Conservation (phyloP, 2,888 invertebrate genomes). For the Brachypterus glaber region DNA sequence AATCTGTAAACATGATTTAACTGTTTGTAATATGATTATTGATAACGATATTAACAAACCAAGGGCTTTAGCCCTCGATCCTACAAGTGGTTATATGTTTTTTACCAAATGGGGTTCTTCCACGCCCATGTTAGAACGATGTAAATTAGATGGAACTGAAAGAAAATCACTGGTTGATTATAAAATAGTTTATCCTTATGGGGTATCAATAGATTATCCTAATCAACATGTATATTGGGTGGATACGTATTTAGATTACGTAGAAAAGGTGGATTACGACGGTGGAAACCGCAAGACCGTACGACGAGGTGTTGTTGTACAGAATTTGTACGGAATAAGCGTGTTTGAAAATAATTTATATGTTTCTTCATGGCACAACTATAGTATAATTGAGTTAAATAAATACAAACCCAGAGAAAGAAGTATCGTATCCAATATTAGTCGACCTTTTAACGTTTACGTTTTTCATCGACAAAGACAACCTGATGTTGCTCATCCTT, state of each 20-base stretch:
- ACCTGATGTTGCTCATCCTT: conserved; percentile 62
- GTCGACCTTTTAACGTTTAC: conserved; percentile 55
- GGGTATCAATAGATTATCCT: conserved; percentile 63
- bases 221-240: conserved; percentile 68
- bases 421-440: conserved; percentile 44
- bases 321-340: conserved; percentile 60
- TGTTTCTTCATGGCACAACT: conserved; percentile 62
- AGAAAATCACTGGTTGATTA: conserved; percentile 51
- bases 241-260: conserved; percentile 68
- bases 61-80: conserved; percentile 69
- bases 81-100: conserved; percentile 64
- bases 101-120: conserved; percentile 65
- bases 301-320: conserved; percentile 46
- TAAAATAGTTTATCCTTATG: conserved; percentile 69
- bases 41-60: conserved; percentile 54
- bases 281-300: conserved; percentile 57
- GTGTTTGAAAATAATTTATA: conserved; percentile 66
- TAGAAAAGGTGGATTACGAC: conserved; percentile 70
- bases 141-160: conserved; percentile 55
- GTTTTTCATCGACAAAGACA: conserved; percentile 71
- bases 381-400: conserved; percentile 52
- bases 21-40: conserved; percentile 59
- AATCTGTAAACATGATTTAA: conserved; percentile 42
- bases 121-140: conserved; percentile 53
- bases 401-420: conserved; percentile 46